phyloP scores from a whole-genome alignment of 2,797 vertebrate species.

The Nothura maculosa region DNA sequence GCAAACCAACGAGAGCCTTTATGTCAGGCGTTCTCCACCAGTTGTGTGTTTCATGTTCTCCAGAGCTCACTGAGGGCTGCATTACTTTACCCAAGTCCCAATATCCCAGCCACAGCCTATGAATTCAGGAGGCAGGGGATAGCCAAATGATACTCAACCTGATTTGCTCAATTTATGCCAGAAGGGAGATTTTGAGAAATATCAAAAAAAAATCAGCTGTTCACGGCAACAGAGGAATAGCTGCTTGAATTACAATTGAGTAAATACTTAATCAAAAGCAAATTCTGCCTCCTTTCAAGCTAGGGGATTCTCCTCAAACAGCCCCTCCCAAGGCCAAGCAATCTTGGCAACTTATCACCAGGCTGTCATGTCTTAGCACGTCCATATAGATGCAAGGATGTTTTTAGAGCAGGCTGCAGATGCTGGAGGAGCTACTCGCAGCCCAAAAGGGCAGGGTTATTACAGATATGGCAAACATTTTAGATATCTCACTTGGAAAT shows the following conservation, averaged over 20 bases:
- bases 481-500: constrained; percentile 28
- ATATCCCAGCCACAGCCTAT: neutral
- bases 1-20: neutral
- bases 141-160: neutral
- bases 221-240: neutral
- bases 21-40: neutral
- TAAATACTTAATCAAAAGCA: neutral
- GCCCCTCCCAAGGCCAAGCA: neutral
- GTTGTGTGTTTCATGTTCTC: neutral
- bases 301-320: neutral
- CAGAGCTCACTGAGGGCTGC: neutral
- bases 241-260: neutral
- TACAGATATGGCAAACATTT: constrained; percentile 41
- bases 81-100: neutral
- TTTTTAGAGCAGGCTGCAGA: constrained; percentile 44
- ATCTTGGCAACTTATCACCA: neutral
- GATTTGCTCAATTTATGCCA: neutral
- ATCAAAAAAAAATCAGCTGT: neutral
- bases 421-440: neutral
- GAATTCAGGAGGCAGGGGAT: neutral
- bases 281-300: neutral
- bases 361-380: constrained; percentile 28
- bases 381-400: neutral
- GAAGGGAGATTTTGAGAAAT: neutral
- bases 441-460: neutral